Base-by-base conservation (phyloP, 2,888 invertebrate genomes). In the Eurytoma californica region DNA sequence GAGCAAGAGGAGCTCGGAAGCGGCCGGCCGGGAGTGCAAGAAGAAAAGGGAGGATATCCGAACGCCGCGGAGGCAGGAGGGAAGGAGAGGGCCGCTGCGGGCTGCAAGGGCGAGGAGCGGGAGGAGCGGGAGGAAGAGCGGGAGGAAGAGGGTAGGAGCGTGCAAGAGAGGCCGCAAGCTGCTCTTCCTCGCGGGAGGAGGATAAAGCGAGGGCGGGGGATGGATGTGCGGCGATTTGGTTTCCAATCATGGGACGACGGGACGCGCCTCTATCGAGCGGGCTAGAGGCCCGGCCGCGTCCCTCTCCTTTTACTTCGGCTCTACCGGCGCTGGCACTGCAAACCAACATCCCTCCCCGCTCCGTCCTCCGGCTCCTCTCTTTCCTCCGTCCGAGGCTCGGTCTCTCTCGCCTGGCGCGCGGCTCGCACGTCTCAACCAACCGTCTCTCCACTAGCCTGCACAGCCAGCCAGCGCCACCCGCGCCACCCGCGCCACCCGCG, bases 201-300 rank as follows among this genome's bases (percentile, higher is more conserved):
- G 74, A 74, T 55, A 65, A 28, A 72, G 74, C 53, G 18, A 24
- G 82, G 82, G 84, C 84, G 86, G 69, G 68, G 88, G 88, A 87
- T 88, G 89, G 88, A 89, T 89, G 90, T 90, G 89, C 90, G 90
- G 90, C 90, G 90, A 90, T 90, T 90, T 90, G 89, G 90, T 90
- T 90, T 90, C 90, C 90, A 90, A 90, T 90, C 90, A 90, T 90
- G 89, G 88, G 89, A 89, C 90, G 89, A 88, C 88, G 89, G 87
- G 89, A 89, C 88, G 89, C 89, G 89, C 89, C 89, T 89, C 89
- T 90, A 90, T 90, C 90, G 90, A 90, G 89, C 90, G 89, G 88
- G 13, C 16, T 18, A 76, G 61, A 66, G 78, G 55, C 78, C 77
- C 60, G 68, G 65, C 63, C 39, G 86, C 87, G 85, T 88, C 86